Evolutionary conservation across 1,140 invertebrate genomes (phyloP).

Genomic region (Heliconius hermathena): DNA sequence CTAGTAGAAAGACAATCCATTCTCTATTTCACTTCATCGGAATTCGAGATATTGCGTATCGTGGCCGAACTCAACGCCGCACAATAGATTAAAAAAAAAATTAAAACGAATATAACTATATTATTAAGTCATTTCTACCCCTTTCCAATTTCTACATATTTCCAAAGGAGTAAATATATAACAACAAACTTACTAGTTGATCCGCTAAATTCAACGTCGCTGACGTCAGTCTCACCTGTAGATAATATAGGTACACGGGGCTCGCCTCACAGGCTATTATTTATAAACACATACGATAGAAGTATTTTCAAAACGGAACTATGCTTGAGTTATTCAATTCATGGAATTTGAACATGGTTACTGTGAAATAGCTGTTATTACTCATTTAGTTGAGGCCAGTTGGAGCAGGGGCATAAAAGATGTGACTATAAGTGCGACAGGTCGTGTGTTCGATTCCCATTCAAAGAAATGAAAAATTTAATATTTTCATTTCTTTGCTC

Average conservation of each 20-base stretch:
- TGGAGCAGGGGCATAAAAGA: too few relatives aligned
- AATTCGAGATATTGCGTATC: too few relatives aligned
- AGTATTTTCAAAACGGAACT: constrained; percentile 41
- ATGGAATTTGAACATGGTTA: constrained; percentile 34
- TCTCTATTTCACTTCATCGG: too few relatives aligned
- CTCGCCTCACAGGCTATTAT: constrained; percentile 40
- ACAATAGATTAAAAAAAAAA: too few relatives aligned
- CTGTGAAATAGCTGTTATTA: not conserved
- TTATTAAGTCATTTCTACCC: constrained; percentile 26
- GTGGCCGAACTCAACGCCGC: too few relatives aligned
- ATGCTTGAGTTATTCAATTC: constrained; percentile 42
- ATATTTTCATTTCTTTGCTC: too few relatives aligned
- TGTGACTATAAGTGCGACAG: too few relatives aligned
- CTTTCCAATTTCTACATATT: constrained; percentile 25
- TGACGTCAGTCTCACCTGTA: constrained; percentile 49
- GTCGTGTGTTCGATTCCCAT: too few relatives aligned
- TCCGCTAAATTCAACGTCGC: constrained; percentile 47
- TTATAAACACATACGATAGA: constrained; percentile 45
- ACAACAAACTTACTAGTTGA: constrained; percentile 47
- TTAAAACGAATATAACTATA: not conserved
- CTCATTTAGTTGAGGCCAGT: not conserved
- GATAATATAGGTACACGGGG: constrained; percentile 18
- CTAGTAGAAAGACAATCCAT: too few relatives aligned
- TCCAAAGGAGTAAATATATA: constrained; percentile 45
- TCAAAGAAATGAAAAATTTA: too few relatives aligned